Evolutionary conservation across 2,113 vertebrate species (phyloP), one percentile per base, ranked within the genome.

Genomic region (Ochotona princeps): DNA sequence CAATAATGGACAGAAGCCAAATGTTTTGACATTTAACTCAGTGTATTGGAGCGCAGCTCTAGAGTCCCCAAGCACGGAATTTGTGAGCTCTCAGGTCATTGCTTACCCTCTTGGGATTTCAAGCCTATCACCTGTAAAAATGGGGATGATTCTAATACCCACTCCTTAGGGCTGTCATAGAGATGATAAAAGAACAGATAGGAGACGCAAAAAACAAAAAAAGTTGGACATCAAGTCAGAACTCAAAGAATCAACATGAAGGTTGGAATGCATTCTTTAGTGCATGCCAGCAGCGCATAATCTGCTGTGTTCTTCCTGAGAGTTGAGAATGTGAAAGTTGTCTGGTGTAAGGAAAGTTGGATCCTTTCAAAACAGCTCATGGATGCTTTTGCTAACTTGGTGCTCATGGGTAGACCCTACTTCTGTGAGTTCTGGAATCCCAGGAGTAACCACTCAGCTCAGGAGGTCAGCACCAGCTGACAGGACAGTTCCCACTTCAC

Each of bases 341-440:
- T 61, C 78, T 38, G 17, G 4, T n/a, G 7, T 66, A 26, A 79
- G 54, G 47, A 74, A 81, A 30, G 60, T 38, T 44, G 47, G 23
- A 82, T 47, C n/a, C 66, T 86, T 90, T 90, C 74, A 60, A 13
- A 28, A n/a, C 38, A 18, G 35, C 69, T 76, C 51, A 7, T 21
- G 49, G 17, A 47, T 70, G 26, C 2, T 14, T 87, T 82, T 79
- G 38, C 51, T 54, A 54, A 83, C 15, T 65, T 26, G 72, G 28
- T 25, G 38, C 26, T 70, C 73, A 61, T 35, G 25, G 47, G 49
- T 66, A 79, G 90, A 61, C 15, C 21, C 32, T n/a, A 76, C 32
- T 84, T 57, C 5, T 85, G 21, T 61, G 10, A 85, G 54, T 94
- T 92, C 70, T 94, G 44, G 61, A 92, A 87, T 72, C 67, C 72